Base-by-base conservation (phyloP, 2,113 vertebrate species). In the Elgaria multicarinata region DNA sequence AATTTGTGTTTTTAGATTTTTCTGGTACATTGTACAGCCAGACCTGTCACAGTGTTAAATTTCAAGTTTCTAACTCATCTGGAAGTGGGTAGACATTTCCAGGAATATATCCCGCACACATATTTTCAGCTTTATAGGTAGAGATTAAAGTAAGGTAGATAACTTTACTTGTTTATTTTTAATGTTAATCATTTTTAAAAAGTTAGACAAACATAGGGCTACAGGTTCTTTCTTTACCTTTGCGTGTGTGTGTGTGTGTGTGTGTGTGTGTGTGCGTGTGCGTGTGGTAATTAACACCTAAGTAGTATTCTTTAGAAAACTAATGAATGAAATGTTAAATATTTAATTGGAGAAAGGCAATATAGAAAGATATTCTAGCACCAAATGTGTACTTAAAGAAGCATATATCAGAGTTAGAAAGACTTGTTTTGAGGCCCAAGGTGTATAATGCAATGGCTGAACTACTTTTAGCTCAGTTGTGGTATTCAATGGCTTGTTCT, bases 401-500 rank as follows among this genome's bases (percentile, higher is more conserved):
- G 8, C n/a, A n/a, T 53, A 46, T 67, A 18, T 44, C 22, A 42
- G 31, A n/a, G 6, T 18, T 20, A 24, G 44, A 55, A 9, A 36
- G 18, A 33, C 22, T 9, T 14, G 26, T 58, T 71, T 64, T 39
- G 26, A 64, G 28, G 26, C 20, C 36, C 64, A 86, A 69, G 22
- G 18, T 77, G 36, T 22, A 7, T 42, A 62, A 74, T 74, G 18
- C 24, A 39, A 72, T 5, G 2, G 4, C 66, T 80, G 50, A 36
- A 50, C 20, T 83, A 71, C 13, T 31, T 88, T 39, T 72, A 81
- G 46, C 9, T 31, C 24, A 58, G 8, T 81, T 72, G 36, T 66
- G 69, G 24, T 39, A 42, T 78, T 81, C 22, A 86, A 4, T 88
- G 87, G 46, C 66, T 92, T 88, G 62, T 72, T 92, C 76, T 92